Conservation (phyloP, 2,797 vertebrate genomes). For the Cyclopterus lumpus region DNA sequence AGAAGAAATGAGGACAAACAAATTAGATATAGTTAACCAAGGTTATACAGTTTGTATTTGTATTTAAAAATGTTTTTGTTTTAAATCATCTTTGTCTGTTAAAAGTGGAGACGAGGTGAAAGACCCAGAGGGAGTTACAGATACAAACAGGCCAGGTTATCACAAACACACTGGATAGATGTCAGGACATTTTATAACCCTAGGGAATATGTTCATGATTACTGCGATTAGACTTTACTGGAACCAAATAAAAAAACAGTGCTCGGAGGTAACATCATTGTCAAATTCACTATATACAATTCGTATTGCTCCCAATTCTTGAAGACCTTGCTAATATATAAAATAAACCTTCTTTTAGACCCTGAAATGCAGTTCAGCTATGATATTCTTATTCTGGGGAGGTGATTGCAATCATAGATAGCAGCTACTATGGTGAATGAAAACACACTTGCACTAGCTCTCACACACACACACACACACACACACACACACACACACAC, state of each 20-base stretch:
- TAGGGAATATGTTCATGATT: constrained; percentile 50
- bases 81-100: constrained; percentile 13
- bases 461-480: constrained; percentile 25
- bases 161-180: constrained; percentile 30
- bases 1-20: constrained; percentile 43
- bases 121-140: constrained; percentile 15
- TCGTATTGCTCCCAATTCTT: constrained; percentile 36
- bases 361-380: constrained; percentile 51
- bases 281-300: constrained; percentile 47
- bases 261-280: constrained; percentile 52
- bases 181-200: constrained; percentile 35
- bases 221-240: constrained; percentile 50
- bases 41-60: neutral
- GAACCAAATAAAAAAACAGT: constrained; percentile 33
- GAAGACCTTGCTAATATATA: constrained; percentile 43
- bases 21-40: constrained; percentile 10
- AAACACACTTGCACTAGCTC: constrained; percentile 40
- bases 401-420: constrained; percentile 78
- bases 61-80: neutral
- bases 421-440: constrained; percentile 59
- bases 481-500: constrained; percentile 35
- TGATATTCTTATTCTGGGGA: constrained; percentile 73
- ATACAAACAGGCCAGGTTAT: constrained; percentile 35
- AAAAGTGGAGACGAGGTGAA: constrained; percentile 31
- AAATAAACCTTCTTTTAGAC: constrained; percentile 50